Evolutionary conservation across 1,140 invertebrate species (phyloP), one percentile per base, ranked within the genome.

Genomic region (Ceratosolen solmsi): DNA sequence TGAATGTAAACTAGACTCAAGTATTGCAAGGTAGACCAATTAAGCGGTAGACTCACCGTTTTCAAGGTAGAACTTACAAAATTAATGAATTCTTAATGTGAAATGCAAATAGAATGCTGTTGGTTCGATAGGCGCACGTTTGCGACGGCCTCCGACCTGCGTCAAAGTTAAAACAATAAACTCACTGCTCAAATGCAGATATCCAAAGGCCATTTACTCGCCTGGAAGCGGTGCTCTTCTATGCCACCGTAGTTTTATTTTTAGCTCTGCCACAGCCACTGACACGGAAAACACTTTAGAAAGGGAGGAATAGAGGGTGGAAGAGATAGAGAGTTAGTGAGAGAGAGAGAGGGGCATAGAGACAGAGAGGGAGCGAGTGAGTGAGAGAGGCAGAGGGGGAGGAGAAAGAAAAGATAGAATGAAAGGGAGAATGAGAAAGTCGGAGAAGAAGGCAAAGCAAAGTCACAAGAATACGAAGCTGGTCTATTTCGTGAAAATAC

Each of bases 61-160:
- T 49, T 63, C 78, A 80, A 80, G 56, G 70, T 54, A 17, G 41
- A 56, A 68, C 46, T 71, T 49, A 49, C 38, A 58, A 81, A 81
- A 81, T 81, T 56, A 81, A 81, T 81, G 60, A 68, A 81, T 85
- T 85, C 84, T 80, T 80, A 79, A 86, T 86, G 81, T 76, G 84
- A 82, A 85, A 84, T 85, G 83, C 83, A 79, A 80, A 80, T 86
- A 83, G 82, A 86, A 84, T 83, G 84, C 84, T 80, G 58, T 60
- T 38, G 65, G 82, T 80, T 82, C 56, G 80, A 38, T 49, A 46
- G 13, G n/a, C 41, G 54, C 65, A 25, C 49, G 22, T 36, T 27
- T 15, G n/a, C 46, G 30, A 41, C 38, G 71, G 71, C 41, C 27
- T 25, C 25, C 20, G 46, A 27, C 65, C 65, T 36, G 65, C 30